phyloP scores from a whole-genome alignment of 1,140 invertebrate genomes.

The Chironomus striatipennis region DNA sequence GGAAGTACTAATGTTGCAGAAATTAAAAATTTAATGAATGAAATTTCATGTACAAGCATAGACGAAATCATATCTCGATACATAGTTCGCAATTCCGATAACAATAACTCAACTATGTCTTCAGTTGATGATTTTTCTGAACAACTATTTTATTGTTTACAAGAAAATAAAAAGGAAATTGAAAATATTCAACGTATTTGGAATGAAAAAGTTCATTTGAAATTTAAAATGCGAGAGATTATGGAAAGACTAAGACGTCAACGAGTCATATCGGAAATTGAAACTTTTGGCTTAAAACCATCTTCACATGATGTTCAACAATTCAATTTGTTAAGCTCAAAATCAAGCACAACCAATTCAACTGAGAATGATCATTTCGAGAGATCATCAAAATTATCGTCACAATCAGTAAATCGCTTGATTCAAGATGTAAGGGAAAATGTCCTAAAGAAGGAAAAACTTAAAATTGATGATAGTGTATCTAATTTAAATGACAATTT shows the following conservation, averaged over 20 bases:
- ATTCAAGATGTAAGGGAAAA: background rate
- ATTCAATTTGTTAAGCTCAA: background rate
- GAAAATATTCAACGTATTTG: background rate
- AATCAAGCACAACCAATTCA: background rate
- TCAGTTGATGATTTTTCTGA: conserved; percentile 11
- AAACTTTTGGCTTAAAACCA: background rate
- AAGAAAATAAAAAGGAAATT: conserved; percentile 6
- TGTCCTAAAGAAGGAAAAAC: background rate
- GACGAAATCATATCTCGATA: background rate
- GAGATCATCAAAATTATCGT: background rate
- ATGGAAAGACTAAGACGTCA: background rate
- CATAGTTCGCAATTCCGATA: background rate
- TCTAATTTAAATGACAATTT: background rate
- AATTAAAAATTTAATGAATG: background rate
- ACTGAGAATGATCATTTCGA: background rate
- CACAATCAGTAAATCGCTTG: background rate
- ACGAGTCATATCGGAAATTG: background rate
- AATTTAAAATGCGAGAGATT: background rate
- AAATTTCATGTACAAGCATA: background rate
- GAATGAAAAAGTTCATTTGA: conserved; percentile 17
- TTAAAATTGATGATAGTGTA: background rate
- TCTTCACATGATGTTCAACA: background rate
- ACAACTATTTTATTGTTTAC: background rate
- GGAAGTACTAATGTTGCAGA: background rate
- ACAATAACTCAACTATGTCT: background rate